Percentiles rank a stretch among this genome's conserved stretches.
These are phyloP conservation scores for Arion vulgaris DNA, from an alignment of 1,140 invertebrate genomes.

Conservation along the genomic window DNA sequence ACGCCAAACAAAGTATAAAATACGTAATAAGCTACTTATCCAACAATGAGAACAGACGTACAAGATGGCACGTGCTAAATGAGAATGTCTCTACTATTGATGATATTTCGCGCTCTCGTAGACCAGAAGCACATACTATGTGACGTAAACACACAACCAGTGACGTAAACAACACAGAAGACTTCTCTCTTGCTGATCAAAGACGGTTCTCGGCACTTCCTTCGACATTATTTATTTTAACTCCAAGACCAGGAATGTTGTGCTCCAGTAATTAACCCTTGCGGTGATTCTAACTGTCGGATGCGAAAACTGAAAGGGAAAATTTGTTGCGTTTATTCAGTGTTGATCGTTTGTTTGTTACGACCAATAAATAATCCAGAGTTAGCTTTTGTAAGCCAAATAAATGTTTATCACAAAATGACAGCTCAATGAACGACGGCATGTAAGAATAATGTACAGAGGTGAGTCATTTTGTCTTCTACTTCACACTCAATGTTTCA, in stretches of 20 bases:
- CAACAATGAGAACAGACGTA: background rate
- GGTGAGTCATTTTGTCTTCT: background rate
- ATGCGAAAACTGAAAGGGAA: conserved; percentile 21
- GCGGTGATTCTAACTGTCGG: conserved; percentile 10
- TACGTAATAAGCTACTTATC: no score
- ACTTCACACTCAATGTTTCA: background rate
- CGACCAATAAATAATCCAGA: background rate
- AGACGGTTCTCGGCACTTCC: conserved; percentile 8
- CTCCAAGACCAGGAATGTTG: background rate
- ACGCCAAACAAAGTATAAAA: no score
- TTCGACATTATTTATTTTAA: conserved; percentile 4
- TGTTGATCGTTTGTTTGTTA: conserved; percentile 14
- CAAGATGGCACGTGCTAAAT: background rate
- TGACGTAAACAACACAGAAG: conserved; percentile 17
- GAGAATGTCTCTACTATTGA: background rate
- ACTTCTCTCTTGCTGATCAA: conserved; percentile 2
- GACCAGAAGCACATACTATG: background rate
- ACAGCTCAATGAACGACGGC: background rate
- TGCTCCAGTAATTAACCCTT: background rate
- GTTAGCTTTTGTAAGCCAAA: background rate
- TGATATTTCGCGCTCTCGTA: background rate
- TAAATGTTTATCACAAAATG: background rate
- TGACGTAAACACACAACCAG: background rate
- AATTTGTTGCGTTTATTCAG: background rate
- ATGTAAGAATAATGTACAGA: background rate